phyloP scores from a whole-genome alignment of 2,113 vertebrate species.

The Hippocampus barbouri region DNA sequence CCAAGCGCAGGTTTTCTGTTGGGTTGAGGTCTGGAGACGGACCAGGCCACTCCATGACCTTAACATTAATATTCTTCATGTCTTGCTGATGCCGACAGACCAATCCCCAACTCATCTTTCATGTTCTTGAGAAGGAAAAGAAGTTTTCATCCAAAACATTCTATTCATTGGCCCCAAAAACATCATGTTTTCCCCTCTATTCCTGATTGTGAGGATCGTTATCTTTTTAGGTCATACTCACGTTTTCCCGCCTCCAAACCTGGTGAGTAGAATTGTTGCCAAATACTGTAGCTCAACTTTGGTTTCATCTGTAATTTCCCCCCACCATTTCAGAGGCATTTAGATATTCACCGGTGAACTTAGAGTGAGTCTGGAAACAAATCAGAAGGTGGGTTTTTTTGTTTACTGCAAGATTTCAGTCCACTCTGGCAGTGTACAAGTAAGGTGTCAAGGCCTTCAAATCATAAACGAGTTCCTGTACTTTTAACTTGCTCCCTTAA shows the following conservation, averaged over 20 bases:
- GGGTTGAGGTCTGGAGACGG: too few relatives aligned
- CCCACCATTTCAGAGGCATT: background rate
- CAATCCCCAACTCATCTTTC: too few relatives aligned
- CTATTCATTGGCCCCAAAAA: background rate
- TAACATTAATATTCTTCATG: too few relatives aligned
- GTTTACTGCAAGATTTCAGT: too few relatives aligned
- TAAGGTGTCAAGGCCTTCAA: background rate
- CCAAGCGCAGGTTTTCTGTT: too few relatives aligned
- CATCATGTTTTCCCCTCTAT: background rate
- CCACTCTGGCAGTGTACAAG: too few relatives aligned
- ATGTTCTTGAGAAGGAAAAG: too few relatives aligned
- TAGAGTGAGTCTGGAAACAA: background rate
- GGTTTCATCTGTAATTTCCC: background rate
- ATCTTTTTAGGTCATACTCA: background rate
- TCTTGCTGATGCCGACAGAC: too few relatives aligned
- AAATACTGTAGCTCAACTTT: background rate
- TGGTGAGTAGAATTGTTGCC: background rate
- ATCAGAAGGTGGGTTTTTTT: too few relatives aligned
- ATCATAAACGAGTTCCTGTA: background rate
- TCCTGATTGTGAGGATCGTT: background rate
- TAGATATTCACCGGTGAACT: background rate
- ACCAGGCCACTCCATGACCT: too few relatives aligned
- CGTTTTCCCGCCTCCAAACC: background rate
- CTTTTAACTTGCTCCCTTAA: too few relatives aligned
- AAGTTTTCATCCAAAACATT: too few relatives aligned